Percentiles rank a stretch among this genome's conserved stretches.
These are phyloP conservation scores for Stenopsyche tienmushanensis DNA, from an alignment of 1,140 invertebrate genomes.

Conservation along the genomic window DNA sequence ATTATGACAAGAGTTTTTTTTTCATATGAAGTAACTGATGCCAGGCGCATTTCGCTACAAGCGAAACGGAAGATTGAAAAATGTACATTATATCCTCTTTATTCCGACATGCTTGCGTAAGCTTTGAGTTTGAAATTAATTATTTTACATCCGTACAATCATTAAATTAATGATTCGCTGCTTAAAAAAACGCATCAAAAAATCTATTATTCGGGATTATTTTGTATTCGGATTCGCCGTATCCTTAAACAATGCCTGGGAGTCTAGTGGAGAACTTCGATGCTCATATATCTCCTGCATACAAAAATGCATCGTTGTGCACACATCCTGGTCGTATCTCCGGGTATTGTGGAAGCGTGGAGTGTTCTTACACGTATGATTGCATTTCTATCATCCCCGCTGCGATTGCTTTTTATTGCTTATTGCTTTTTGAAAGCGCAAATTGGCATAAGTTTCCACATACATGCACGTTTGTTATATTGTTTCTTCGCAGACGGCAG, in stretches of 20 bases:
- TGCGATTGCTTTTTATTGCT: conserved; percentile 27
- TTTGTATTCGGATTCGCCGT: no score
- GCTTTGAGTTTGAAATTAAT: background rate
- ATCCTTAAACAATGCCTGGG: no score
- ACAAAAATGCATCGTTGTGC: background rate
- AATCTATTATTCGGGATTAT: no score
- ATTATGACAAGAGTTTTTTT: conserved; percentile 40
- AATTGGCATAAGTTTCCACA: conserved; percentile 14
- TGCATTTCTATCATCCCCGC: conserved; percentile 29
- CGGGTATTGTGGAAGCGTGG: conserved; percentile 23
- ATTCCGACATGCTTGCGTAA: background rate
- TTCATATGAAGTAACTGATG: conserved; percentile 14
- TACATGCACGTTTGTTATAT: conserved; percentile 17
- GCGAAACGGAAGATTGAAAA: background rate
- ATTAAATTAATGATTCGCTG: no score
- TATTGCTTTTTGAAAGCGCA: conserved; percentile 33
- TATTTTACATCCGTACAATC: no score
- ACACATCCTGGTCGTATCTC: conserved; percentile 18
- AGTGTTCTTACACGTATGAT: conserved; percentile 40
- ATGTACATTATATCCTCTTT: background rate
- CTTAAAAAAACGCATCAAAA: no score
- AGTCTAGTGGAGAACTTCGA: background rate
- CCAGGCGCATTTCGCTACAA: background rate
- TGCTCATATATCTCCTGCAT: background rate
- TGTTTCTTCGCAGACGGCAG: conserved; percentile 23